Base-by-base conservation (phyloP, 2,888 invertebrate genomes). In the Lithophane leautieri region DNA sequence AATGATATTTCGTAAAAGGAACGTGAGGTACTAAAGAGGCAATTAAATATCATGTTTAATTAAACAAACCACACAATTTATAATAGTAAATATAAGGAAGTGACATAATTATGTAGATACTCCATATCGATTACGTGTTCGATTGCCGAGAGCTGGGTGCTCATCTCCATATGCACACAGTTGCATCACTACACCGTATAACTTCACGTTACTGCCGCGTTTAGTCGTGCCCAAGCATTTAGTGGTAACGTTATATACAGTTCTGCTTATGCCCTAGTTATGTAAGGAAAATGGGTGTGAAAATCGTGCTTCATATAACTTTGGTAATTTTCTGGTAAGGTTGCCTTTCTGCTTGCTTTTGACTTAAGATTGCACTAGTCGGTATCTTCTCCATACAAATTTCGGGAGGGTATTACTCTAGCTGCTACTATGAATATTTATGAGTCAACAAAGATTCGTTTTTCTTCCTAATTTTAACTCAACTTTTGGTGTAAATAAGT, bases 171-270 rank as follows among this genome's bases (percentile, higher is more conserved):
- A 47, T 72, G 63, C 56, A 69, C 34, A 63, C 40, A 60, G 74
- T 71, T 81, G 54, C 81, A 78, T 82, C 78, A 82, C 44, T n/a
- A 65, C 63, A 58, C 54, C 42, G 16, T 66, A 65, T 40, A 52
- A 22, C n/a, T 67, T 28, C 58, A 72, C 25, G 28, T 73, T 69
- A 74, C 69, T 79, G 73, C 65, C 70, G 63, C 54, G 34, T 83
- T 67, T n/a, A 61, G 66, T 67, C 76, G 72, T 83, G 79, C 61
- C 22, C 28, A 47, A 67, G 62, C 82, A 78, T 82, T 79, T 76
- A 70, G 65, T 61, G 81, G 66, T 67, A 67, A 67, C 19, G 42
- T 58, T 69, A 62, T 81, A 82, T 52, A 82, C 65, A 69, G 65
- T 69, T 72, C 72, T 66, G 34, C 61, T 61, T 50, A 68, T 69